These are phyloP conservation scores for Gallinago media DNA, from an alignment of 2,113 vertebrate species.

Conservation along the genomic window DNA sequence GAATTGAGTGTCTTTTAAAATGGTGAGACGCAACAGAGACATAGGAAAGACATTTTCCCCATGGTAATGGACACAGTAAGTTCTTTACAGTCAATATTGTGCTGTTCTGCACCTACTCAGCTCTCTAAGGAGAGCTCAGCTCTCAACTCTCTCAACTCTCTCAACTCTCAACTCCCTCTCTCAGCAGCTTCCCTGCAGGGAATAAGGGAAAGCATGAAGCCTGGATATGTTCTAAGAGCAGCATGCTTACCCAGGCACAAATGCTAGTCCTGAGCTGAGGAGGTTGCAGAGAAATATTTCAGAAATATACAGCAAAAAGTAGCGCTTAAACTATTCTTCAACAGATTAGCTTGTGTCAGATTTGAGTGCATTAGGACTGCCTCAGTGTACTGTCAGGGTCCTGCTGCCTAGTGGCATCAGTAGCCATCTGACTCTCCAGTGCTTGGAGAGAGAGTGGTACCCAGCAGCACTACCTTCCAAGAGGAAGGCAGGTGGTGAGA, in stretches of 20 bases:
- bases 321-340: not conserved
- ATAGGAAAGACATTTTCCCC: not conserved
- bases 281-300: not conserved
- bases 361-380: not conserved
- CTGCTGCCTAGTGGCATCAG: not conserved
- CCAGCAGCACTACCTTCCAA: accelerated
- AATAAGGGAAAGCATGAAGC: not conserved
- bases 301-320: not conserved
- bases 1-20: not conserved
- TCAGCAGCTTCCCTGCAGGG: not conserved
- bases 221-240: not conserved
- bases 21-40: not conserved
- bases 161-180: not conserved
- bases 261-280: accelerated
- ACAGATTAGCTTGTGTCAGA: not conserved
- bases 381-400: accelerated
- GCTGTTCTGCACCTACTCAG: not conserved
- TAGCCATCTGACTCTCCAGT: not conserved
- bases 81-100: not conserved
- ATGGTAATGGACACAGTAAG: not conserved
- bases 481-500: not conserved
- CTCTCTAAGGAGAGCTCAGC: not conserved
- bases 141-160: not conserved
- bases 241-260: not conserved
- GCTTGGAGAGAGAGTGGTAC: accelerated